Evolutionary conservation across 1,140 invertebrate species (phyloP).

Genomic region (Drusus annulatus): DNA sequence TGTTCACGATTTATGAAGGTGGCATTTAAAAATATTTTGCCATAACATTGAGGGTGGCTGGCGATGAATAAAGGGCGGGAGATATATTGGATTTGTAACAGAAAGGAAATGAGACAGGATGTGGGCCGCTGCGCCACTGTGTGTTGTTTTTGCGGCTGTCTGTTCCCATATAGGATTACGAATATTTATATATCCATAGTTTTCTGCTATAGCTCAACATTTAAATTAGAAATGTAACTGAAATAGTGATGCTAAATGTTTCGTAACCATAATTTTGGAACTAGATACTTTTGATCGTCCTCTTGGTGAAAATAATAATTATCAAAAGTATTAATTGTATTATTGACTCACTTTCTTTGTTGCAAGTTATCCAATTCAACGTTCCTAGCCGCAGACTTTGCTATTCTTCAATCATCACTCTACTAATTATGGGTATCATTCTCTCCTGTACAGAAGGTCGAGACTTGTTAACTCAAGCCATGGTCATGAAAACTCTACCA

Average conservation of each 20-base stretch:
- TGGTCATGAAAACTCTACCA: no score
- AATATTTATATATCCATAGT: no score
- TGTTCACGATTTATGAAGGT: conserved; percentile 1
- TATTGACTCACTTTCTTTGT: no score
- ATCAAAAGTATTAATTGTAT: no score
- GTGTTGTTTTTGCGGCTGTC: conserved; percentile 45
- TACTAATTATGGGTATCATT: no score
- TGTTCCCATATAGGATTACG: conserved; percentile 8
- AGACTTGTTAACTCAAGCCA: no score
- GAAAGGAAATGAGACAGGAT: conserved; percentile 59
- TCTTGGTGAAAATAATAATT: no score
- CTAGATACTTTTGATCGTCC: no score
- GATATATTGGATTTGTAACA: conserved; percentile 58
- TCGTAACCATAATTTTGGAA: background rate
- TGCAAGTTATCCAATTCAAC: no score
- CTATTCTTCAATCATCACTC: no score
- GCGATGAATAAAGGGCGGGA: conserved; percentile 13
- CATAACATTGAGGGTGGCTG: conserved; percentile 21
- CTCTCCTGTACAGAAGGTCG: no score
- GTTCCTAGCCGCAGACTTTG: no score
- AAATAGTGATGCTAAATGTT: background rate
- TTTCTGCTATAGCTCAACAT: background rate
- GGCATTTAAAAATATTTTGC: conserved; percentile 35
- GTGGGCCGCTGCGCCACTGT: conserved; percentile 45
- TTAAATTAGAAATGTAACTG: background rate